These are phyloP conservation scores for Heliangelus exortis DNA, from an alignment of 2,797 vertebrate species.

Conservation along the genomic window DNA sequence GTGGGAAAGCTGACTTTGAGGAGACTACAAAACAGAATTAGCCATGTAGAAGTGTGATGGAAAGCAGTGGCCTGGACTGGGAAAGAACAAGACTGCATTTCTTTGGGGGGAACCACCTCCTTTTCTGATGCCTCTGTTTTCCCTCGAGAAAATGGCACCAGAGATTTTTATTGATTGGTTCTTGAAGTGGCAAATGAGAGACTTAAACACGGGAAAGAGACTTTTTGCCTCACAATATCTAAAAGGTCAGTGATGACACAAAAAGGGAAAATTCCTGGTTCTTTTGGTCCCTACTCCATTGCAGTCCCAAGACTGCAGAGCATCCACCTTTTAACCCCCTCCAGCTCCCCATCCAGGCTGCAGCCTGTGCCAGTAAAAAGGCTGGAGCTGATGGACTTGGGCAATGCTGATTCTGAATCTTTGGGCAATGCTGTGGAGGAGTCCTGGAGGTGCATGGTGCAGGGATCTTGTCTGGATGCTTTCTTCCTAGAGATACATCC, in stretches of 20 bases:
- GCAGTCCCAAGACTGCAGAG: neutral
- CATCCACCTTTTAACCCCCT: neutral
- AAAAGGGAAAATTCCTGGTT: neutral
- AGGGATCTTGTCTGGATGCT: neutral
- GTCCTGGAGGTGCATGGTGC: neutral
- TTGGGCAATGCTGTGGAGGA: neutral
- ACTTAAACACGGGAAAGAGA: neutral
- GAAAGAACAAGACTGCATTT: neutral
- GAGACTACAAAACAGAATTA: slow-evolving; percentile 23
- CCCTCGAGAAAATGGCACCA: neutral
- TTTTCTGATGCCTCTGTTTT: neutral
- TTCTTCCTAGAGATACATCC: neutral
- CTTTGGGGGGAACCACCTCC: neutral
- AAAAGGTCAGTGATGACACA: neutral
- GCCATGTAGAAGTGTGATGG: neutral
- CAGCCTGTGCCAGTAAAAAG: neutral
- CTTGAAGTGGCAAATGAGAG: neutral
- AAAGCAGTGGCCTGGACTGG: neutral
- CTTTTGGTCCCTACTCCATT: no score
- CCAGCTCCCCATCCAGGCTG: neutral
- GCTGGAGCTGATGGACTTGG: neutral
- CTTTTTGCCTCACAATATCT: neutral
- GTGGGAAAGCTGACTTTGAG: slow-evolving; percentile 48
- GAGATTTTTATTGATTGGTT: neutral
- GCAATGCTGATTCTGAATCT: neutral